Base-by-base conservation (phyloP, 1,140 invertebrate species). In the Eumaeus atala region DNA sequence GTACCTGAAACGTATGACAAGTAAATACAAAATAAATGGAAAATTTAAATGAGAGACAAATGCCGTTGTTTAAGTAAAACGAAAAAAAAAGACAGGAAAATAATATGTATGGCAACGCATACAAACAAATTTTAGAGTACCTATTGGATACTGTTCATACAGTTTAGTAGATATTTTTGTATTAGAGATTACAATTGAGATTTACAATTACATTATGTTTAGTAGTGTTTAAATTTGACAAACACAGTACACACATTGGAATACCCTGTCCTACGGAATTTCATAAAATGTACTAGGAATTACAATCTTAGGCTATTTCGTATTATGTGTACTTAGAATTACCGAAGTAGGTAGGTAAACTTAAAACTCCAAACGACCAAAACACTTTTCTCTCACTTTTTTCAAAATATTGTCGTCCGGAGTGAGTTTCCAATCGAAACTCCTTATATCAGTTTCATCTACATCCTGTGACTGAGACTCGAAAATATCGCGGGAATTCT, bases 381-480 rank as follows among this genome's bases (percentile, higher is more conserved):
- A 85, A 56, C 72, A 80, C 61, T 77, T 84, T 51, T 78, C 68
- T 48, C 72, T 69, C 11, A 85, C 65, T 42, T 69, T 64, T 51
- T 72, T 75, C 17, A 85, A 75, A 38, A 84, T 67, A 51, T 67
- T 73, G 35, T 78, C 70, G 40, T 82, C 74, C 2, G 77, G 76
- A 18, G 70, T 82, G 17, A 81, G 51, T 61, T 74, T 81, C 74
- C 76, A 80, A 16, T 80, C 69, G 2, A 75, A 54, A 21, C 66
- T 61, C 37, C 58, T 79, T 8, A 66, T 54, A 21, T 74, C 64
- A 6, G 53, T 14, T 17, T 78, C 74, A 3, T 80, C 77, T 12
- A 57, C 37, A 11, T 79, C 83, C 50, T 78, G 77, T 14, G 81
- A 77, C 52, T 81, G 76, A 11, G 83, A 77, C 47, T 86, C 83